Base-by-base conservation (phyloP, 2,888 invertebrate genomes). In the Lepeophtheirus nordmannii region DNA sequence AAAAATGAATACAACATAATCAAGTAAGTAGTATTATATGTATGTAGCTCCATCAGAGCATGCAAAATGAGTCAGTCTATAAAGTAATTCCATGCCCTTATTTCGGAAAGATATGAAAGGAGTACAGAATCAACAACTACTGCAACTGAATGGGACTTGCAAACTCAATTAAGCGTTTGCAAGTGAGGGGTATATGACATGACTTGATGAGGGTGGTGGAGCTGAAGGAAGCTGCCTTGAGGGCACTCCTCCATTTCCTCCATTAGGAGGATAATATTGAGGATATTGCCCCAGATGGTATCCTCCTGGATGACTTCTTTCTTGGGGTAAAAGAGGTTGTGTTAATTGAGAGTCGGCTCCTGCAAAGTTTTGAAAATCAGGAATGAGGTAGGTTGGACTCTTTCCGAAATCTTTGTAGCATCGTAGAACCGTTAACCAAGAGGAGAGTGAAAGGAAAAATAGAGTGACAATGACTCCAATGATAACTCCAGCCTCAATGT, bases 201-300 rank as follows among this genome's bases (percentile, higher is more conserved):
- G 53, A 46, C 5, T 46, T 17, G 53, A 46, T n/a, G 62, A 62
- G 10, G 62, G 39, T 14, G 62, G 62, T 12, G 62, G 62, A 41
- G 62, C 62, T 1, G 62, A 40, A 17, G 62, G 62, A 17, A 62
- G 23, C 38, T 60, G 60, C 11, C 60, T 20, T 22, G 60, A 22
- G 9, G 22, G 1, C 20, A 14, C 12, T 58, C 58, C 23, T 17
- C 22, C 20, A 41, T 39, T 37, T 17, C 22, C 20, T 14, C 22
- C 20, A 41, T 62, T 37, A 41, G 62, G 62, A 20, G 62, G 62
- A 40, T 62, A 62, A 23, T 62, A 62, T 23, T 62, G 62, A 23
- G 62, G 62, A 62, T 62, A 62, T 23, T 62, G 62, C 8, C 40
- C 40, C 20, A 40, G 40, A 14, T 20, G 20, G 17, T 37, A 20